Percentiles rank a stretch among this genome's conserved stretches.
phyloP scores from a whole-genome alignment of 2,888 invertebrate species.

The Macrostomum cliftonense region DNA sequence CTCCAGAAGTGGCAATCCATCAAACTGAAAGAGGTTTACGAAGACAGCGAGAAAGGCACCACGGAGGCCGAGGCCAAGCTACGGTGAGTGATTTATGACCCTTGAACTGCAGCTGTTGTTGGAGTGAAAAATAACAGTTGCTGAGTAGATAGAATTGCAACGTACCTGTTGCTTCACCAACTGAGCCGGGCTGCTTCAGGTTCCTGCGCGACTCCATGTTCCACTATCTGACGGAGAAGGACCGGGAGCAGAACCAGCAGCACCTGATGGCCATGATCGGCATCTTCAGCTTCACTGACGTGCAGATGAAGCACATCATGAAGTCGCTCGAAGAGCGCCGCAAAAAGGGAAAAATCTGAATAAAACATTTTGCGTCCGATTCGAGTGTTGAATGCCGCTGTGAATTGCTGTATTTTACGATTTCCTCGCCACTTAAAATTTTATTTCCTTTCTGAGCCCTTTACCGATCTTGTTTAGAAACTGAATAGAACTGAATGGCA shows the following conservation, averaged over 20 bases:
- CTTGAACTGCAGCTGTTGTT: too few relatives aligned
- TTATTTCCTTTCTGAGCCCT: too few relatives aligned
- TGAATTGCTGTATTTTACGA: too few relatives aligned
- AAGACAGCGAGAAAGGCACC: slow-evolving; percentile 20
- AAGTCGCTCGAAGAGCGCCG: slow-evolving; percentile 13
- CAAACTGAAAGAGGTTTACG: slow-evolving; percentile 22
- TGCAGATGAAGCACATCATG: slow-evolving; percentile 21
- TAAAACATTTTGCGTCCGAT: too few relatives aligned
- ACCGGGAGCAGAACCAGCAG: slow-evolving; percentile 16
- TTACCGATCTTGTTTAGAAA: too few relatives aligned
- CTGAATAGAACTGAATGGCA: too few relatives aligned
- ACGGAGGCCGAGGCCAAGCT: slow-evolving; percentile 25
- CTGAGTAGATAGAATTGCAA: too few relatives aligned
- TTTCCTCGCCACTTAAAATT: too few relatives aligned
- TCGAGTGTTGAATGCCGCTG: too few relatives aligned
- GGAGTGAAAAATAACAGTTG: too few relatives aligned
- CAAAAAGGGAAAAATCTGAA: neutral
- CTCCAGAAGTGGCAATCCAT: slow-evolving; percentile 28
- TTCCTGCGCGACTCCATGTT: slow-evolving; percentile 28
- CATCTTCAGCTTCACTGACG: slow-evolving; percentile 23
- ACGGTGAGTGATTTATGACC: neutral
- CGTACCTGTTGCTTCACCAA: too few relatives aligned
- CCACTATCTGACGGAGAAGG: slow-evolving; percentile 23
- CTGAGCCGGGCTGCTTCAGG: too few relatives aligned
- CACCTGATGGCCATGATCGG: slow-evolving; percentile 27